These are phyloP conservation scores for Notoglanidium macrostoma DNA, from an alignment of 2,797 vertebrate genomes.

Conservation along the genomic window DNA sequence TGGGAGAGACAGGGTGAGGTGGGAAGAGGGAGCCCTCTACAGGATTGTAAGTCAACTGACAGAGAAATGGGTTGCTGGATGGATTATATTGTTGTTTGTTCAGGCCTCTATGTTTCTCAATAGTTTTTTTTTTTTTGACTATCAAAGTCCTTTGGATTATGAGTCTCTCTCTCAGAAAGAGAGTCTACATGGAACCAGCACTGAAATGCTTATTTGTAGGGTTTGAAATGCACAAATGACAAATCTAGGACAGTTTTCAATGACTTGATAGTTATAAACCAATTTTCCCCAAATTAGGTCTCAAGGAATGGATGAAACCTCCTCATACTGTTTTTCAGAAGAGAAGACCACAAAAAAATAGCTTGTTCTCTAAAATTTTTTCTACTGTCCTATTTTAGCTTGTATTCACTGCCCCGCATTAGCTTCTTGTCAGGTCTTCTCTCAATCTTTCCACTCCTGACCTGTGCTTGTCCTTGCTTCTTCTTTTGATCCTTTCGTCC, in stretches of 20 bases:
- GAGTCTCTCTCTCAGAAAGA: not conserved
- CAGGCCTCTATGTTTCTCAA: not conserved
- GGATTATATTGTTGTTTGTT: constrained; percentile 26
- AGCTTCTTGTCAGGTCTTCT: not conserved
- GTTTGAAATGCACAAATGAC: not conserved
- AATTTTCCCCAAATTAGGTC: not conserved
- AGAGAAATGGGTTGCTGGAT: constrained; percentile 57
- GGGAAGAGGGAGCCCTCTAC: constrained; percentile 66
- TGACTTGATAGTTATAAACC: not conserved
- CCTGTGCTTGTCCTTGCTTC: constrained; percentile 31
- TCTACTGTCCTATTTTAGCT: not conserved
- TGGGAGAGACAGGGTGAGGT: constrained; percentile 40
- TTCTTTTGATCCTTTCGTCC: constrained; percentile 42
- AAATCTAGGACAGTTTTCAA: not conserved
- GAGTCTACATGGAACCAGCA: not conserved
- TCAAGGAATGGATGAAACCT: not conserved
- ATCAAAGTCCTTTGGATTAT: not conserved
- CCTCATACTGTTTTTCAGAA: not conserved
- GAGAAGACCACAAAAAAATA: not conserved
- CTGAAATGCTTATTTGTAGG: not conserved
- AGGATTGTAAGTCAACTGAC: constrained; percentile 62
- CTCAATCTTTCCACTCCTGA: constrained; percentile 28
- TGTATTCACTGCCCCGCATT: not conserved
- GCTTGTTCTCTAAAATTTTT: not conserved
- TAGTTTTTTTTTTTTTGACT: not conserved